Evolutionary conservation across 2,797 vertebrate genomes (phyloP).

Genomic region (Melanotaenia boesemani): DNA sequence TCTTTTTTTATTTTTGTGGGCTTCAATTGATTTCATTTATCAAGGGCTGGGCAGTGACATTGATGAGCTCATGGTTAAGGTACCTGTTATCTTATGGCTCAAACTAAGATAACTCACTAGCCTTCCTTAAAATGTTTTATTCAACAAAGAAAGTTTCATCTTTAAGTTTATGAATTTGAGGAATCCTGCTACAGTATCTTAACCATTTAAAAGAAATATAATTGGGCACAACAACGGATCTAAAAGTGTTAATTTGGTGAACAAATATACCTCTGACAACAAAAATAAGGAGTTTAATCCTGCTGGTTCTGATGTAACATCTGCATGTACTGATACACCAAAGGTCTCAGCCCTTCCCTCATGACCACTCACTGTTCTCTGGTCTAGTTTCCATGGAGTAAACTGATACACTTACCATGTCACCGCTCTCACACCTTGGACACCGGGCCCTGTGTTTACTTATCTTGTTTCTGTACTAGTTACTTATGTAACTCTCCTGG

Average conservation of each 20-base stretch:
- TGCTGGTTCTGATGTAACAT: neutral
- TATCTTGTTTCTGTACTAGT: conserved; percentile 35
- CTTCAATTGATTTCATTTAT: neutral
- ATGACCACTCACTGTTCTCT: neutral
- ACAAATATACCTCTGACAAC: neutral
- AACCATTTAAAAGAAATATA: no score
- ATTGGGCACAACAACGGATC: no score
- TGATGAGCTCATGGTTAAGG: no score
- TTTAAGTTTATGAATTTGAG: no score
- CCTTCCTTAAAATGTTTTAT: no score
- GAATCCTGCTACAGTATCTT: no score
- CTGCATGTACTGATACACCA: neutral
- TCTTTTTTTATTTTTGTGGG: neutral
- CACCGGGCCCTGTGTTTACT: conserved; percentile 32
- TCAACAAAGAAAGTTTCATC: no score
- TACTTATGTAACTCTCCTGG: conserved; percentile 51
- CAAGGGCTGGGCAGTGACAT: no score
- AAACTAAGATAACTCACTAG: no score
- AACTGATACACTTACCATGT: neutral
- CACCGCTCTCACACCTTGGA: conserved; percentile 31
- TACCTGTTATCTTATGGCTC: no score
- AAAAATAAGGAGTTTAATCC: conserved; percentile 1
- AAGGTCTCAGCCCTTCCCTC: neutral
- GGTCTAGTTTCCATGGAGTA: neutral
- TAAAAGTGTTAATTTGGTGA: no score